These are phyloP conservation scores for Crambe crambe DNA, from an alignment of 37 sponge, comb jelly and placozoan genomes.

Conservation along the genomic window DNA sequence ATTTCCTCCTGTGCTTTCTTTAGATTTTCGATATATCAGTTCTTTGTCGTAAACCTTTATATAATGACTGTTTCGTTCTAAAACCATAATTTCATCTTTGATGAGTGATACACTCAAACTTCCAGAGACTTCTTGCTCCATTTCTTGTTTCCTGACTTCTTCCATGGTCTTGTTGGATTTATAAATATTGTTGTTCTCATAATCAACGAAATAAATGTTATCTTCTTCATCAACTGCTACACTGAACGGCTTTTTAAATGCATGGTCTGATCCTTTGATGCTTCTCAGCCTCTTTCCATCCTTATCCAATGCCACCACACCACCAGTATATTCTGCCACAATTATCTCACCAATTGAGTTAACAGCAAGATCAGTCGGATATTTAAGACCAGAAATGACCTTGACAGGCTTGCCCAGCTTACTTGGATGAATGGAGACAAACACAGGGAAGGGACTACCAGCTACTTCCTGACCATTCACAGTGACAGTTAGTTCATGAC, in stretches of 20 bases:
- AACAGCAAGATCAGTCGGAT: not conserved
- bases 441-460: no score
- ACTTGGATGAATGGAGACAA: no score
- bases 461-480: no score
- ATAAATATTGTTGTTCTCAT: not conserved
- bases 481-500: no score
- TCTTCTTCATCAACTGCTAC: no score
- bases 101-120: not conserved
- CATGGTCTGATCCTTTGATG: not conserved
- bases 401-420: no score
- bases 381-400: not conserved
- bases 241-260: constrained; percentile 8
- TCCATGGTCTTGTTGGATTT: not conserved
- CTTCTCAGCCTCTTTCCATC: constrained; percentile 4
- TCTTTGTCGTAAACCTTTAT: constrained; percentile 18
- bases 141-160: not conserved
- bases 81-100: constrained; percentile 23
- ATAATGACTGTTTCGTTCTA: not conserved
- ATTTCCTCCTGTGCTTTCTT: no score
- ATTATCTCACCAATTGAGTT: constrained; percentile 21
- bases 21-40: not conserved
- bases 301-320: constrained; percentile 12
- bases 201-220: constrained; percentile 25
- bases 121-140: not conserved
- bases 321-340: not conserved